Base-by-base conservation (phyloP, 2,888 invertebrate genomes). In the Hyles lineata region DNA sequence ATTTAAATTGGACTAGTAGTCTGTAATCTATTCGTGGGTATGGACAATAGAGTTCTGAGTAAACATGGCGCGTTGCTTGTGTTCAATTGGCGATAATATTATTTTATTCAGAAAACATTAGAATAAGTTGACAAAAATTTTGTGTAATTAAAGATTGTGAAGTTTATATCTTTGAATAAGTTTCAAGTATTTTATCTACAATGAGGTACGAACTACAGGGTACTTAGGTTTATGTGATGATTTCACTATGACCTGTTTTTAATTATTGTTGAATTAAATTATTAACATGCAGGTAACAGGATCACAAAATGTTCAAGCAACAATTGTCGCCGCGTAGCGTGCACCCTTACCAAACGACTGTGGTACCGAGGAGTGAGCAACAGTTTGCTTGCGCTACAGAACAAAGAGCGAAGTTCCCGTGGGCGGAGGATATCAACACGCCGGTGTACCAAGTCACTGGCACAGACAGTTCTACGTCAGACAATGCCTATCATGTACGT, bases 401-500 rank as follows among this genome's bases (percentile, higher is more conserved):
- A 87, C 93, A 94, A 87, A 90, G 95, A 79, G 87, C 90, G 2
- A 94, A 95, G 83, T 95, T 87, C 79, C 95, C 95, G 67, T 95
- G 95, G 95, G 87, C 89, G 63, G 95, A 94, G 70, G 92, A 93
- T 77, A 87, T 89, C 61, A 91, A 89, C 76, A 79, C 90, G 6
- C 89, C 91, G 25, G 86, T 91, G 15, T 93, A 92, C 77, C 94
- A 93, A 77, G 89, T 91, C 55, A 84, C 93, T 58, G 93, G 92
- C 9, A 94, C 95, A 1, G 95, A 95, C 71, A 95, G 95, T 78
- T 95, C 95, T n/a, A 90, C 91, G 23, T 95, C 95, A 0, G 95
- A 95, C 74, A 92, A 90, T 82, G 92, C 91, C 15, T 95, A 95
- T 77, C 91, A 95, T 81, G 95, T 94, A 84, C 78, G 89, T 83